Evolutionary conservation across 2,113 vertebrate species (phyloP).

Genomic region (Phyllopteryx taeniolatus): DNA sequence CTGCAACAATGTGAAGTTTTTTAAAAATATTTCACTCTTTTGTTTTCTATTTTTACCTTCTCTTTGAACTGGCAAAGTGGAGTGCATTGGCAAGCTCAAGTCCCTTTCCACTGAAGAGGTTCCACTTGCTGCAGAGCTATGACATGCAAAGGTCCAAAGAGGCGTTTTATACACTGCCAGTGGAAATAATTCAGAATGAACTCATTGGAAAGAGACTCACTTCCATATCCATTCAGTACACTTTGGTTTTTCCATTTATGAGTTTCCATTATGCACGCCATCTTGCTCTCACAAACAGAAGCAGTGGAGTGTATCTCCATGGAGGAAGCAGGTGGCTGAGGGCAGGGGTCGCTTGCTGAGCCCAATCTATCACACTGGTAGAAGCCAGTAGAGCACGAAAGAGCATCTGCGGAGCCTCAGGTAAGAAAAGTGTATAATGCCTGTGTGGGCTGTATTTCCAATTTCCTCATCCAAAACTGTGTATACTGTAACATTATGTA

Average conservation of each 20-base stretch:
- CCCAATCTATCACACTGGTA: slow-evolving; percentile 71
- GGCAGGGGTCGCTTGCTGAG: slow-evolving; percentile 45
- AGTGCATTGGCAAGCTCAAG: slow-evolving; percentile 25
- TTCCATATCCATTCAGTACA: not conserved
- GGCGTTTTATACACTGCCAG: slow-evolving; percentile 7
- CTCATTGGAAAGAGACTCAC: not conserved
- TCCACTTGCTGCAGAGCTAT: slow-evolving; percentile 13
- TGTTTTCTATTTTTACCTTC: slow-evolving; percentile 14
- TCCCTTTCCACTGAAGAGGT: slow-evolving; percentile 41
- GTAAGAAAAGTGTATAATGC: slow-evolving; percentile 31
- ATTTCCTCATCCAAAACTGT: slow-evolving; percentile 45
- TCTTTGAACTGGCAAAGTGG: slow-evolving; percentile 1
- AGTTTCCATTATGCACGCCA: slow-evolving; percentile 13
- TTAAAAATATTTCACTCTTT: slow-evolving; percentile 9
- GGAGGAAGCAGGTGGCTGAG: slow-evolving; percentile 52
- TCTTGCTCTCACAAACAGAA: slow-evolving; percentile 23
- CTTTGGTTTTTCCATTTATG: slow-evolving; percentile 6
- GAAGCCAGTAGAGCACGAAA: slow-evolving; percentile 64
- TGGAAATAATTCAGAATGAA: slow-evolving; percentile 3
- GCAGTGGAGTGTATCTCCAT: slow-evolving; percentile 31
- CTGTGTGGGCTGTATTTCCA: slow-evolving; percentile 16
- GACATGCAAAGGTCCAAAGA: slow-evolving; percentile 17
- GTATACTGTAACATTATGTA: slow-evolving; percentile 14
- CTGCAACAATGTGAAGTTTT: slow-evolving; percentile 4
- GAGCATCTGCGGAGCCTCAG: slow-evolving; percentile 65